A percentile compares a stretch with the other conserved stretches of the same genome.
Conservation (phyloP, 2,888 invertebrate genomes). For the Psylliodes chrysocephalus region DNA sequence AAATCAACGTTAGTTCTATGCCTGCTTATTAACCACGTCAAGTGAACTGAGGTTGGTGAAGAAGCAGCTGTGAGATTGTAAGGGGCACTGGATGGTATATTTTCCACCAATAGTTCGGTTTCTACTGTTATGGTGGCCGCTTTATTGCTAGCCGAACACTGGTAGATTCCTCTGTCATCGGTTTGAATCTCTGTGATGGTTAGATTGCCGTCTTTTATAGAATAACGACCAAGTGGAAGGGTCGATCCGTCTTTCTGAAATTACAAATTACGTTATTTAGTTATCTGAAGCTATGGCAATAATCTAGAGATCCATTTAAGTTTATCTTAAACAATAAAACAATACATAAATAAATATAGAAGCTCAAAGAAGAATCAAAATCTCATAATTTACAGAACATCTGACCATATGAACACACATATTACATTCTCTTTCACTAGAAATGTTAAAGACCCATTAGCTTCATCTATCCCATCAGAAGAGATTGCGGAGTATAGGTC, state of each 20-base stretch:
- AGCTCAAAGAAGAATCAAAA: no score
- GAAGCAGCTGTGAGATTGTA: conserved; percentile 85
- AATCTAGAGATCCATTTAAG: no score
- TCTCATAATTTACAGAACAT: no score
- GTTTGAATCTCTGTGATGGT: conserved; percentile 84
- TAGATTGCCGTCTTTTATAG: conserved; percentile 79
- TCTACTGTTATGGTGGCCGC: conserved; percentile 86
- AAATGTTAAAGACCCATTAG: no score
- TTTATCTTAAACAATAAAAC: no score
- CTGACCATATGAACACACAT: no score
- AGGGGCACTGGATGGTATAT: conserved; percentile 90
- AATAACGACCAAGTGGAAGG: conserved; percentile 75
- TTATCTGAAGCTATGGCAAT: no score
- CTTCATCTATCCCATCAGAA: no score
- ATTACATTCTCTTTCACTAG: no score
- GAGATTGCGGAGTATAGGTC: no score
- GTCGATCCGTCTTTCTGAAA: conserved; percentile 78
- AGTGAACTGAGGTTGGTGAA: conserved; percentile 75
- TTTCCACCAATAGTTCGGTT: conserved; percentile 84
- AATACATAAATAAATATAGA: no score
- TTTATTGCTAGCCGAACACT: conserved; percentile 86
- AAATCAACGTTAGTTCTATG: conserved; percentile 82
- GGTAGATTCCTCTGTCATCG: conserved; percentile 87
- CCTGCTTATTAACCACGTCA: conserved; percentile 87
- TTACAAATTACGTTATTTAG: no score